Conservation (phyloP, 2,888 invertebrate species). For the Nomada hirtipes region DNA sequence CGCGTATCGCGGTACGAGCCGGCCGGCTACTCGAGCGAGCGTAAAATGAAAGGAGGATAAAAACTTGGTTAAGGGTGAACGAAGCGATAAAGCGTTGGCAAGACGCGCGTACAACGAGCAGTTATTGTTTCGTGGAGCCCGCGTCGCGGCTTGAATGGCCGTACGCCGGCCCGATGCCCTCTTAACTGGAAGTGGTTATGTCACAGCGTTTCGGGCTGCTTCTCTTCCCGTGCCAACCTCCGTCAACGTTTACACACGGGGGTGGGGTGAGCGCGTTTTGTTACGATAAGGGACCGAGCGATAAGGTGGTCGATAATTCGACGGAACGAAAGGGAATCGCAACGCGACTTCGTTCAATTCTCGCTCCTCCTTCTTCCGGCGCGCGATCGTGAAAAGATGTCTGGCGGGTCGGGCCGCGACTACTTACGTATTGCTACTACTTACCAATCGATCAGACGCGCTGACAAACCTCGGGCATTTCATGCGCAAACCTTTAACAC, state of each 20-base stretch:
- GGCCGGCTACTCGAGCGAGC: neutral
- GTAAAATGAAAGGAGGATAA: constrained; percentile 6
- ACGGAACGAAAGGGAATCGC: constrained; percentile 23
- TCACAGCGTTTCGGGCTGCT: constrained; percentile 64
- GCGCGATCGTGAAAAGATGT: neutral
- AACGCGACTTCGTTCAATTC: neutral
- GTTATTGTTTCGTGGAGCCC: constrained; percentile 39
- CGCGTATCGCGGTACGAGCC: neutral
- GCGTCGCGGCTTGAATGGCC: constrained; percentile 51
- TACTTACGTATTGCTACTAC: neutral
- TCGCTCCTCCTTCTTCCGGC: neutral
- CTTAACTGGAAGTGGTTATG: constrained; percentile 66
- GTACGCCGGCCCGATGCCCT: constrained; percentile 58
- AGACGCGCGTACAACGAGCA: constrained; percentile 33
- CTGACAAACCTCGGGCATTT: neutral
- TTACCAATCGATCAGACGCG: neutral
- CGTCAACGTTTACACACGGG: constrained; percentile 62
- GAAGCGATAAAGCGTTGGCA: constrained; percentile 28
- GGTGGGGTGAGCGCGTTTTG: constrained; percentile 20
- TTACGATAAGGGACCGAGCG: constrained; percentile 52
- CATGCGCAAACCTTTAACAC: neutral
- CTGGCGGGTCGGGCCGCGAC: neutral
- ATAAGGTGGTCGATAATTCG: constrained; percentile 28
- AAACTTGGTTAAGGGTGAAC: constrained; percentile 26
- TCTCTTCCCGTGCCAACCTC: constrained; percentile 53